A percentile compares a stretch with the other conserved stretches of the same genome.
phyloP scores from a whole-genome alignment of 1,140 invertebrate genomes.

The Chironomus tepperi region DNA sequence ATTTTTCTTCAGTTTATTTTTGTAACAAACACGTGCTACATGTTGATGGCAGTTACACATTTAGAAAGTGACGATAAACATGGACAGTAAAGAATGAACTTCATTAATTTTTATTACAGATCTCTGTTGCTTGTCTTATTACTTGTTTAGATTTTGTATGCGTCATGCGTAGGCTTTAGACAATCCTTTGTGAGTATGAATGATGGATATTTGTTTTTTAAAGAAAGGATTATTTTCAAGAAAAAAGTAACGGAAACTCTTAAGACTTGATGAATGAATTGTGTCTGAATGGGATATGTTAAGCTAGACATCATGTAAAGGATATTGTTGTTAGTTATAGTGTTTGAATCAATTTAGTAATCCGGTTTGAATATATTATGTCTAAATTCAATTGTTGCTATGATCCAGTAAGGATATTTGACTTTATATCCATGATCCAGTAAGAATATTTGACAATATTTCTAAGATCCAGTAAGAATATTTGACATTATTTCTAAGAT shows the following conservation, averaged over 20 bases:
- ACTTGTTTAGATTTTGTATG: background rate
- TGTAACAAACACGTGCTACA: conserved; percentile 19
- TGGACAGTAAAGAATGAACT: background rate
- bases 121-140: background rate
- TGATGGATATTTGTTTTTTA: background rate
- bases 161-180: background rate
- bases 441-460: too few species aligned
- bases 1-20: background rate
- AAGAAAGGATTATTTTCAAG: background rate
- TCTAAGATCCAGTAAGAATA: too few species aligned
- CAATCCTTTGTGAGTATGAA: background rate
- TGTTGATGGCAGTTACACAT: conserved; percentile 20
- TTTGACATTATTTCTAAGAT: too few species aligned
- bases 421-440: too few species aligned
- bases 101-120: background rate
- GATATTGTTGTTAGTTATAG: too few species aligned
- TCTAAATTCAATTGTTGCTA: too few species aligned
- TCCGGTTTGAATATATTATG: too few species aligned
- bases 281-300: too few species aligned
- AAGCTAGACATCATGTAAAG: too few species aligned
- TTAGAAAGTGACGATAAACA: conserved; percentile 1
- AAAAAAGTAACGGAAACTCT: background rate
- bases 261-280: background rate
- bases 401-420: too few species aligned
- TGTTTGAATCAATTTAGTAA: too few species aligned